phyloP scores from a whole-genome alignment of 2,888 invertebrate species.

The Plebejus argus region DNA sequence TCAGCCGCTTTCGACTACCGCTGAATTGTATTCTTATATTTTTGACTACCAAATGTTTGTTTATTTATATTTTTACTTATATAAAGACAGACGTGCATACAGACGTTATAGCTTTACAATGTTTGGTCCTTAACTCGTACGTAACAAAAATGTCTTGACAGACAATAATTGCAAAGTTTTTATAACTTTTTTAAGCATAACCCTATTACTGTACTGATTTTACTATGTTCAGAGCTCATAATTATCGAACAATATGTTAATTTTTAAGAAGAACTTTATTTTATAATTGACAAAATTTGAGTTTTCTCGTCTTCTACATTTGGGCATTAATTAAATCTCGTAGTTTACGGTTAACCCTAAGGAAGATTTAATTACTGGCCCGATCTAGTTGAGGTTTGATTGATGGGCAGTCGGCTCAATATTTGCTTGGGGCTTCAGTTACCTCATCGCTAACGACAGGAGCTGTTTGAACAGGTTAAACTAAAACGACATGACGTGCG shows the following conservation, averaged over 20 bases:
- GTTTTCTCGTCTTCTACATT: too few species aligned
- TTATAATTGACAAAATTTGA: too few species aligned
- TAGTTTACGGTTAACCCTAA: neutral
- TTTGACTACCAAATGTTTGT: neutral
- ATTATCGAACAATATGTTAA: too few species aligned
- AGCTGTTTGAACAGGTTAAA: neutral
- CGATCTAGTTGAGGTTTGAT: conserved; percentile 1
- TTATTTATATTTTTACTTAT: neutral
- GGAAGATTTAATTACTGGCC: conserved; percentile 6
- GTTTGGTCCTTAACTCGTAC: too few species aligned
- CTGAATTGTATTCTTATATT: conserved; percentile 21
- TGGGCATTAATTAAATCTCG: neutral
- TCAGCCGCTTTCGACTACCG: neutral
- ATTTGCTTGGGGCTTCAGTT: conserved; percentile 5
- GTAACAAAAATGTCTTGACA: too few species aligned
- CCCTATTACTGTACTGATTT: too few species aligned
- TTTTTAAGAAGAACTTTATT: too few species aligned
- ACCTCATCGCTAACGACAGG: neutral
- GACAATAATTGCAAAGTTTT: too few species aligned
- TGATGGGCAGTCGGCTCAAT: conserved; percentile 2
- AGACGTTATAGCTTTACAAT: too few species aligned
- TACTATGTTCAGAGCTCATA: too few species aligned
- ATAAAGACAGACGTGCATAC: neutral
- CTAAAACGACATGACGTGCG: neutral
- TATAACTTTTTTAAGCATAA: too few species aligned